Base-by-base conservation (phyloP, 1,140 invertebrate species). In the Hypsibius dujardini region DNA sequence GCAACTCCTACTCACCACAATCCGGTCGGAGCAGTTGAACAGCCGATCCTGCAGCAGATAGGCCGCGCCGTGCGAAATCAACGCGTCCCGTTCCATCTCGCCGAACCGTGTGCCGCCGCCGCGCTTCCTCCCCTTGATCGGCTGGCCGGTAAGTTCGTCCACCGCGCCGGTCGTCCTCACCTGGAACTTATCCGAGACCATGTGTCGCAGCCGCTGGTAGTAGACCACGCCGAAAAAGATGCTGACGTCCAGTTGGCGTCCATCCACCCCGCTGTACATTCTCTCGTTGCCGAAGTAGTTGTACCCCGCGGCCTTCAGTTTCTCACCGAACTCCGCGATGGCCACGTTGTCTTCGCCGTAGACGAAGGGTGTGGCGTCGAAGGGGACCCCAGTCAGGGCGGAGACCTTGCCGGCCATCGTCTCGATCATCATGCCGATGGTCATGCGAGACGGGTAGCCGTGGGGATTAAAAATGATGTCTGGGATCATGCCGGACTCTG, bases 391-490 rank as follows among this genome's bases (percentile, higher is more conserved):
- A 80, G 95, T 89, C 7, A 92, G 71, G 0, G 92, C 87, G 1
- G 87, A 93, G 1, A 90, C 88, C 81, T 99, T 99, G 1, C 95
- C 95, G 0, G 96, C 95, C 91, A 99, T 92, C 69, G 88, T 85
- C 81, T 99, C 96, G 69, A 98, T 90, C 91, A 99, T 96, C 94
- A 97, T 98, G 77, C 87, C 89, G 76, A 98, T 97, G 74, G 96
- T 99, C 96, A 98, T 99, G 77, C 95, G 87, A 75, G 92, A 96
- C 1, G 95, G 95, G 79, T 97, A 98, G 73, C 95, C 95, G 78
- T 98, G 95, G 72, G 95, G 96, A 82, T 98, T 98, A 81, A 98
- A 98, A 42, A 95, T 84, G 74, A 98, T 93, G 79, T 99, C 96
- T 0, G 96, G 96, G 15, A 93, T 86, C 60, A 98, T 82, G 1